phyloP scores from a whole-genome alignment of 2,797 vertebrate genomes.

The Rhinatrema bivittatum region DNA sequence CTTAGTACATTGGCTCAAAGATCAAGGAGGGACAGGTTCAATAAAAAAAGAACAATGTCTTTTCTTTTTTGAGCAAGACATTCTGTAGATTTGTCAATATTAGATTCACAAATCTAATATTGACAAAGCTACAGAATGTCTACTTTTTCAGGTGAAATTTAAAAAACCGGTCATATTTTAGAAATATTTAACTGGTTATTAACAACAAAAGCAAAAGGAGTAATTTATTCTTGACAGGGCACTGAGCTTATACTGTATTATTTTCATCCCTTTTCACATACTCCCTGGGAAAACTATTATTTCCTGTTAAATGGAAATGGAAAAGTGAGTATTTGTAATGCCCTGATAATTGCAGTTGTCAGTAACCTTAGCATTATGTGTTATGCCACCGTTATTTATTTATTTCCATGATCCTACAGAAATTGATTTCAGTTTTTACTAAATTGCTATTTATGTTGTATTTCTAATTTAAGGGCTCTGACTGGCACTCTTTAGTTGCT shows the following conservation, averaged over 20 bases:
- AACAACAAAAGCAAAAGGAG: conserved; percentile 4
- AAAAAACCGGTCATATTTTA: too few relatives aligned
- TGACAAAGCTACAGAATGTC: too few relatives aligned
- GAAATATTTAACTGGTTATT: conserved; percentile 1
- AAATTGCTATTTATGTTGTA: neutral
- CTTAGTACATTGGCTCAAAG: too few relatives aligned
- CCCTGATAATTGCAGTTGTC: conserved; percentile 9
- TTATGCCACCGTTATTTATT: conserved; percentile 2
- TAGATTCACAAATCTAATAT: too few relatives aligned
- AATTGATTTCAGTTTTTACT: fast-evolving
- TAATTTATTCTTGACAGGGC: neutral
- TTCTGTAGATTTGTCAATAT: too few relatives aligned
- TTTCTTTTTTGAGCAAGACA: too few relatives aligned
- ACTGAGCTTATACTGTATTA: neutral
- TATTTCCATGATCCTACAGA: neutral
- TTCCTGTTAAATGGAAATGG: conserved; percentile 17
- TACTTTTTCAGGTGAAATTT: too few relatives aligned
- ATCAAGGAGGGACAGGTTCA: too few relatives aligned
- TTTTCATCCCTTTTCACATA: conserved; percentile 8
- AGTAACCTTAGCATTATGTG: conserved; percentile 4
- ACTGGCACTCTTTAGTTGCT: too few relatives aligned
- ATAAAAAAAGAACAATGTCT: too few relatives aligned
- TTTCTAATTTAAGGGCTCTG: too few relatives aligned
- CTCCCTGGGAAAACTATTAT: conserved; percentile 8
- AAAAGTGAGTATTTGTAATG: conserved; percentile 29